Conservation (phyloP, 2,113 vertebrate species). For the human region GRCh38 chr7:139604001-139604500, state of each 20-base stretch:
- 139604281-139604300: not conserved
- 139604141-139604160: slow-evolving; percentile 95
- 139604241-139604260: not conserved
- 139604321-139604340: too few relatives aligned
- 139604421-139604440: too few relatives aligned
- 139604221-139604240: slow-evolving; percentile 87
- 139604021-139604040: not conserved
- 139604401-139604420: accelerated
- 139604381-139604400: not conserved
- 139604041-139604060: not conserved
- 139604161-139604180: slow-evolving; percentile 97
- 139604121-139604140: slow-evolving; percentile 96
- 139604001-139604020: not conserved
- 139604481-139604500: too few relatives aligned
- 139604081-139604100: slow-evolving; percentile 97
- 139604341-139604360: not conserved
- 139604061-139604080: slow-evolving; percentile 81
- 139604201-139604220: slow-evolving; percentile 97
- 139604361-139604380: not conserved
- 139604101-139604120: slow-evolving; percentile 94
- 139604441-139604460: too few relatives aligned
- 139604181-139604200: slow-evolving; percentile 96
- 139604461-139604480: too few relatives aligned
- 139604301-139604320: not conserved
- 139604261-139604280: not conserved